These are phyloP conservation scores for Pherbina coryleti DNA, from an alignment of 2,888 invertebrate genomes.

Conservation along the genomic window DNA sequence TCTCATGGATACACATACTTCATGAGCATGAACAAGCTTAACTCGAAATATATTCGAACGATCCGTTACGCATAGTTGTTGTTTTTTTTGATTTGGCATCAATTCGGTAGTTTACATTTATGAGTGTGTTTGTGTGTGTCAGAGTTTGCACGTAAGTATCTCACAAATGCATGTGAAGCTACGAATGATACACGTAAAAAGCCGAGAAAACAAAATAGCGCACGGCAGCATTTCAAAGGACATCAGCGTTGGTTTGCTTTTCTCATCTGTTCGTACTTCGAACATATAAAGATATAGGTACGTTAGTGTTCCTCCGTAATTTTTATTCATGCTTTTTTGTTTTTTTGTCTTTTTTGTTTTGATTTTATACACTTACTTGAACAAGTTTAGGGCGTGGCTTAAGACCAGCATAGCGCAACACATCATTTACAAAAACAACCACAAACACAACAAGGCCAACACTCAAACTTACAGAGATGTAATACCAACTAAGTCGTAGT, in stretches of 20 bases:
- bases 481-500: neutral
- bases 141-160: too few species aligned
- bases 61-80: neutral
- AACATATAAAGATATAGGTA: neutral
- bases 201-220: too few species aligned
- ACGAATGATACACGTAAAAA: neutral
- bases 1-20: conserved; percentile 13
- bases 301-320: neutral
- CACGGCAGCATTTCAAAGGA: too few species aligned
- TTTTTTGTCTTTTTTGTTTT: conserved; percentile 52
- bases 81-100: neutral
- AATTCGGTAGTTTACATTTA: neutral
- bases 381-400: conserved; percentile 67
- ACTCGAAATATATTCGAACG: neutral
- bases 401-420: conserved; percentile 56
- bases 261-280: neutral
- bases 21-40: neutral
- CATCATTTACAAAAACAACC: conserved; percentile 43
- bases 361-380: conserved; percentile 53
- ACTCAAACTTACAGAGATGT: neutral
- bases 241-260: neutral
- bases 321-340: conserved; percentile 53
- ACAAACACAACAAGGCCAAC: conserved; percentile 29
- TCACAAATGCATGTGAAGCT: neutral
- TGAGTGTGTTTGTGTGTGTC: neutral